Evolutionary conservation across 2,888 invertebrate species (phyloP), one percentile per base, ranked within the genome.

Genomic region (Macroteleia sp.): DNA sequence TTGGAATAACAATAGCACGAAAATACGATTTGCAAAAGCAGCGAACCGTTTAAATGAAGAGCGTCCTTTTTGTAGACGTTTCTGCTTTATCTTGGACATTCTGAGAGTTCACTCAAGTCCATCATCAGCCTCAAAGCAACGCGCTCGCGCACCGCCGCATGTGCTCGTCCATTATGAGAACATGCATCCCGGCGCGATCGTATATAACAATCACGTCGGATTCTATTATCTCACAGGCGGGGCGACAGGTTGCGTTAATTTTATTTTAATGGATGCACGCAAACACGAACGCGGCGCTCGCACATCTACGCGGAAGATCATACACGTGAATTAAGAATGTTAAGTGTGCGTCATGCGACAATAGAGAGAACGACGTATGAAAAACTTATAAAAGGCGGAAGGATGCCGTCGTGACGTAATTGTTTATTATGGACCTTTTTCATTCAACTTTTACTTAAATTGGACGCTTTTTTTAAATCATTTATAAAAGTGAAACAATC

Each of bases 201-300:
- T 82, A 82, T 82, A 82, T 83, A 83, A 85, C 83, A 84, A 84
- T 85, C 84, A 82, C 82, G 82, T 82, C 83, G 73, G 81, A 83
- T 85, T 84, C 81, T 83, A 83, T 83, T 82, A 84, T 84, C 82
- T 83, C 83, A 82, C 83, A 79, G 82, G 82, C 81, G 83, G 83
- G 83, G 77, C 81, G 84, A 82, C 81, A 81, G 82, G 79, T 82
- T 81, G 66, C 56, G 67, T 82, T 81, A 80, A 83, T 82, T 83
- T 83, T 83, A 81, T 84, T 85, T 84, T 79, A 83, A 81, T 80
- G 77, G 69, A 64, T 64, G 64, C 56, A 19, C 48, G 50, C 57
- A 50, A 70, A 61, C 54, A 36, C 50, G 61, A 30, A 20, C 39
- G 48, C 61, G 41, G 61, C 41, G 54, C 44, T 54, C 25, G 34